A percentile compares a stretch with the other conserved stretches of the same genome.
These are phyloP conservation scores for Uropsilus gracilis DNA, from an alignment of 2,113 vertebrate species.

Conservation along the genomic window DNA sequence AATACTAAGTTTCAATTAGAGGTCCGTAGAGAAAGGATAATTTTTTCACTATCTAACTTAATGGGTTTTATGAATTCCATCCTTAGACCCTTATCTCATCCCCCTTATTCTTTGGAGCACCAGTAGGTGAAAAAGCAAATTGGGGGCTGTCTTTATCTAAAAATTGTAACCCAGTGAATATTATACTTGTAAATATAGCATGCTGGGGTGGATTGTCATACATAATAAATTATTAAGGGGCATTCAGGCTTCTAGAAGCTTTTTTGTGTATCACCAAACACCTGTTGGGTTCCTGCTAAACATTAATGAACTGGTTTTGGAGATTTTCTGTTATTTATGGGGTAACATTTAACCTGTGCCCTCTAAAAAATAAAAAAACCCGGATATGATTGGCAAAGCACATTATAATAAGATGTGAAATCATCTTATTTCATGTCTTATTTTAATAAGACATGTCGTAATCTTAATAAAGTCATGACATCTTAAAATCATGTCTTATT, in stretches of 20 bases:
- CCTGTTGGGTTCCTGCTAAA: not conserved
- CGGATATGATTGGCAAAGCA: not conserved
- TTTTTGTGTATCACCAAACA: not conserved
- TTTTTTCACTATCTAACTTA: not conserved
- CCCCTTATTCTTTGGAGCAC: not conserved
- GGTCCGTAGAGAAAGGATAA: not conserved
- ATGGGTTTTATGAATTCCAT: slow-evolving; percentile 9
- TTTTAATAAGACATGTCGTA: no score
- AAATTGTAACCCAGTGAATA: slow-evolving; percentile 8
- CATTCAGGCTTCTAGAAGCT: not conserved
- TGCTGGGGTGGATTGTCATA: not conserved
- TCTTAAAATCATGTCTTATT: no score
- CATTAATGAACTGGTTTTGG: not conserved
- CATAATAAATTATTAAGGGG: not conserved
- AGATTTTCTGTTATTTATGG: not conserved
- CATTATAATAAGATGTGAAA: not conserved
- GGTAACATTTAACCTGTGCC: not conserved
- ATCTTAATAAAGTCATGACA: no score
- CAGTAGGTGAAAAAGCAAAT: not conserved
- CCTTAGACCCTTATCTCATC: not conserved
- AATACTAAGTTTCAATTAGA: not conserved
- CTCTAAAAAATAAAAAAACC: no score
- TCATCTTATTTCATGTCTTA: no score
- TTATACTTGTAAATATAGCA: not conserved
- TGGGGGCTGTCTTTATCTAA: not conserved